Base-by-base conservation (phyloP, 2,888 invertebrate species). In the Drosophila kokeensis region DNA sequence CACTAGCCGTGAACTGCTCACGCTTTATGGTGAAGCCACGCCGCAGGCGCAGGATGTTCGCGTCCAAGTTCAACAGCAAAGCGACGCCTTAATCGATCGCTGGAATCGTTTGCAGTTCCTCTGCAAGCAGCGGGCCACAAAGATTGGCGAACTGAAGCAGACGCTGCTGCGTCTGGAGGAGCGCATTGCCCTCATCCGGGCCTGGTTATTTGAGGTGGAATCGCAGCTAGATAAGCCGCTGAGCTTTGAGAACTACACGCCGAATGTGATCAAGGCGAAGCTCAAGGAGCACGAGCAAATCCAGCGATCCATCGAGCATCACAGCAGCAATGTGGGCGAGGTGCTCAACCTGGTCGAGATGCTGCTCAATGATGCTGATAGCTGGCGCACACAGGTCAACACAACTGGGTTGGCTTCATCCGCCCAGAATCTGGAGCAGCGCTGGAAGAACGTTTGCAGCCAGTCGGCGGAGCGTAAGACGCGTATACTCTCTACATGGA, bases 331-430 rank as follows among this genome's bases (percentile, higher is more conserved):
- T 83, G 95, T 98, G 6, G 96, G 96, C 2, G 96, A 97, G 89
- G 95, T 97, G 0, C 93, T 97, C 3, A 97, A 97, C 89, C 94
- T 96, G 21, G 97, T 97, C 85, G 97, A 97, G 85, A 94, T 97
- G 53, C 93, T 97, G 2, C 93, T 97, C 53, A 96, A 95, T 83
- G 97, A 97, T 84, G 95, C 96, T 3, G 96, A 97, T 80, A 94
- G 95, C 0, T 95, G 95, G 92, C 96, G 96, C 86, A 95, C 95
- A 0, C 95, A 96, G 81, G 95, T 97, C 61, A 95, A 96, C 74
- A 95, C 95, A 0, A 95, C 96, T 42, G 95, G 95, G 60, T 94
- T 97, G 15, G 95, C 95, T 34, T 94, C 94, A 0, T 95, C 96
- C 0, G 95, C 96, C 59, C 95, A 96, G 60, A 95, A 95, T 67